These are phyloP conservation scores for Sarcophaga caerulescens DNA, from an alignment of 2,888 invertebrate genomes.

Conservation along the genomic window DNA sequence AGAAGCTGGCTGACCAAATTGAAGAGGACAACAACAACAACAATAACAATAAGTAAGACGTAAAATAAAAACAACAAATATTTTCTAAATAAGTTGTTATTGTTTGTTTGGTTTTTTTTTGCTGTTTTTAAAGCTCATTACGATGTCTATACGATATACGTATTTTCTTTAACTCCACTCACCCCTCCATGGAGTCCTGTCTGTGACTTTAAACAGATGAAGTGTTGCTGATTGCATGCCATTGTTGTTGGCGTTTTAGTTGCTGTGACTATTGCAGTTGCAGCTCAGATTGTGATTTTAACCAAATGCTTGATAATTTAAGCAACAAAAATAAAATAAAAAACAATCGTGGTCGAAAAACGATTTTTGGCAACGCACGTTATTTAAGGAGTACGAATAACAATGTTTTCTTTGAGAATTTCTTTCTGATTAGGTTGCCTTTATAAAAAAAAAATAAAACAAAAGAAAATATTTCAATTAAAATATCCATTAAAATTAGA, in stretches of 20 bases:
- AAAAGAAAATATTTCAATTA: constrained; percentile 30
- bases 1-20: constrained; percentile 54
- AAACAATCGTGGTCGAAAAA: constrained; percentile 60
- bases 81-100: constrained; percentile 69
- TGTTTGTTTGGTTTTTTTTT: constrained; percentile 62
- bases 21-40: neutral
- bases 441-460: neutral
- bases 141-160: constrained; percentile 35
- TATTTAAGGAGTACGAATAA: constrained; percentile 29
- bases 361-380: constrained; percentile 63
- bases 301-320: constrained; percentile 17
- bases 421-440: neutral
- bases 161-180: neutral
- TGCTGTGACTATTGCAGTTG: constrained; percentile 25
- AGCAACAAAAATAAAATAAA: neutral
- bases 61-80: constrained; percentile 48
- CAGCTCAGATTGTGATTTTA: constrained; percentile 21
- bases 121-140: constrained; percentile 67
- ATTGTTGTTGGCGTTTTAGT: constrained; percentile 69
- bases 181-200: neutral
- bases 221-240: constrained; percentile 79
- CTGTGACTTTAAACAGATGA: constrained; percentile 72
- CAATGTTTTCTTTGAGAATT: neutral
- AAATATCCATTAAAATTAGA: constrained; percentile 53
- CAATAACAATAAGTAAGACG: constrained; percentile 6